Evolutionary conservation across 2,888 invertebrate species (phyloP), one percentile per base, ranked within the genome.

Genomic region (Hyposoter dolosus): DNA sequence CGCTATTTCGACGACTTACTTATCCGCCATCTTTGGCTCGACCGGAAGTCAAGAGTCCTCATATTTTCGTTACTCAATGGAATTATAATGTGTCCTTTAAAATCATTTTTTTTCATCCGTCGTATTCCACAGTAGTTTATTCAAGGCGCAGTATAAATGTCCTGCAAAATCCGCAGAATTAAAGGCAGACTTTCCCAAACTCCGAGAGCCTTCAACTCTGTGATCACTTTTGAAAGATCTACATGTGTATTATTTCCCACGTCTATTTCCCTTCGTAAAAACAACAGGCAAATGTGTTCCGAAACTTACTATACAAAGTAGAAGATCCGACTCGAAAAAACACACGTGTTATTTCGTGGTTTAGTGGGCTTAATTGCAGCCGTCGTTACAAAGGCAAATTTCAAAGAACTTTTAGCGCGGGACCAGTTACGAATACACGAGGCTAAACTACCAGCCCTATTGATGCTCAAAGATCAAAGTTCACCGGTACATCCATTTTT

Each of bases 1-100:
- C 60, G 60, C 28, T 28, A 60, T 60, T 68, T 50, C n/a, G n/a
- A 28, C 28, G 28, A 60, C 28, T 71, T 71, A 43, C 19, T 68
- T 43, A 19, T 40, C 43, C 6, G 9, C 68, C 23, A 40, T 68
- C 2, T 68, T 43, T 43, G 23, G 12, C 23, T 40, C 43, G 19
- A 68, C 43, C 40, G 43, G 43, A 68, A 45, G 23, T 40, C 19
- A 12, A 23, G 10, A 45, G 12, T 23, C 1, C 15, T 19, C 12
- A 28, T 60, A 60, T 60, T 60, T 28, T 56, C 12, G 23, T 12
- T 28, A 9, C 56, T 23, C 56, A 5, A 35, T 35, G 28, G 28
- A 28, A 28, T 28, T 28, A 28, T 28, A 28, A 28, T 28, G 28
- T 28, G 28, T n/a, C n/a, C 35, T 5, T 35, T 35, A 5, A 35